Base-by-base conservation (phyloP, 2,113 vertebrate genomes). In the Antechinus flavipes region DNA sequence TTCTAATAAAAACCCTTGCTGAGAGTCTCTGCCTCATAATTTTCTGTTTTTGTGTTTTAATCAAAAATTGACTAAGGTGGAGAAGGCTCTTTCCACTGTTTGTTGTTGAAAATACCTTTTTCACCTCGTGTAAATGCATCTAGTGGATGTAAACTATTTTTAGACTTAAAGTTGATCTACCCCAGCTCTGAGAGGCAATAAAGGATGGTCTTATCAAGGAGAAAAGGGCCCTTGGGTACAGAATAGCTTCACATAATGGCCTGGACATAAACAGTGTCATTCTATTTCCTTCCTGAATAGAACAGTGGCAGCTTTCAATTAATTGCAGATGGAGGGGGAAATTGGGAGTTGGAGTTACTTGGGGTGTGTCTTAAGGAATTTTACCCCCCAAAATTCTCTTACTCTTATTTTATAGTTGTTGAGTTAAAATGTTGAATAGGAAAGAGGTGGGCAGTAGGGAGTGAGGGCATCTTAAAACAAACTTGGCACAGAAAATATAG, bases 121-220 rank as follows among this genome's bases (percentile, higher is more conserved):
- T 22, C 68, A 84, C 68, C 68, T 93, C 22, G 49, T 68, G 58
- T 93, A 30, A 22, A 0, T 61, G 49, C 94, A 97, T 97, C 96
- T 97, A 97, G 54, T 90, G 47, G 68, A 95, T 56, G 89, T 96
- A 95, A 97, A 84, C 90, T 4, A 55, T 96, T 96, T 97, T 94
- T 84, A 94, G 55, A 46, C 46, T 6, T 23, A 35, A 96, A 96
- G 91, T 90, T 76, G 61, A 89, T 95, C 90, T 93, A 93, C 91
- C 97, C 97, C 98, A 95, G 95, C 95, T 95, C 54, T 0, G 0
- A 25, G 95, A 92, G 91, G 93, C 52, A 97, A 93, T 58, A 52
- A 90, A 97, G 91, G 27, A 89, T 46, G 22, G 95, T 95, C 58
- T 95, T 98, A 90, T 0, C n/a, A 94, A 97, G 97, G 90, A 91